Percentiles rank a stretch among this genome's conserved stretches.
phyloP scores from a whole-genome alignment of 2,113 vertebrate species.

The Corythaeola cristata region DNA sequence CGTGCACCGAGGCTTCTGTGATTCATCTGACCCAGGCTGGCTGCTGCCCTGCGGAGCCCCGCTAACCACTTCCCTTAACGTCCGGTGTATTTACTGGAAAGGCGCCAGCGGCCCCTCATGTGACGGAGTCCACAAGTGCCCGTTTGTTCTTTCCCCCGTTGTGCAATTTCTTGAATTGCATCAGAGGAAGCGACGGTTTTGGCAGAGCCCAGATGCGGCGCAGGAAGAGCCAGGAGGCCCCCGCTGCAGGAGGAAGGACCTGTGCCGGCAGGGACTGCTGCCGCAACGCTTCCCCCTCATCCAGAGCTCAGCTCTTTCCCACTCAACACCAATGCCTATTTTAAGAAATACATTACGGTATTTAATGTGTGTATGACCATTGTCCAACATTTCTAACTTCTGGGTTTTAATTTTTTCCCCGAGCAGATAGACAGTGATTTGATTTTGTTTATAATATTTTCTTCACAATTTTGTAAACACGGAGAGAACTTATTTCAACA shows the following conservation, averaged over 20 bases:
- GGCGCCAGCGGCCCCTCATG: neutral
- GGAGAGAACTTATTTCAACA: neutral
- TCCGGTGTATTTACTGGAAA: neutral
- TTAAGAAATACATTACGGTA: neutral
- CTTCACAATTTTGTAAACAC: neutral
- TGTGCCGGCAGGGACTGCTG: neutral
- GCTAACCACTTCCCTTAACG: conserved; percentile 14
- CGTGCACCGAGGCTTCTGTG: rapidly evolving
- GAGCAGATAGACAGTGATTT: neutral
- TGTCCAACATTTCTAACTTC: neutral
- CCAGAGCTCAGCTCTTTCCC: neutral
- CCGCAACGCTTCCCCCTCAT: rapidly evolving
- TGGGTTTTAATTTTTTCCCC: neutral
- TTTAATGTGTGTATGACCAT: rapidly evolving
- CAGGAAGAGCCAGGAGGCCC: neutral
- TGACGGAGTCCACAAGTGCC: conserved; percentile 15
- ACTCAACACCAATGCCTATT: rapidly evolving
- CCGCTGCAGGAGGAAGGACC: neutral
- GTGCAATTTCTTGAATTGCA: conserved; percentile 25
- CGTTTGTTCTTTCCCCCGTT: conserved; percentile 25
- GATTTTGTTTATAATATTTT: neutral
- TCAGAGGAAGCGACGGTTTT: conserved; percentile 26
- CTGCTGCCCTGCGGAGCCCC: neutral
- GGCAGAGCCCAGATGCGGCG: neutral
- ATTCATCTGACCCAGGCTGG: neutral